phyloP scores from a whole-genome alignment of 2,797 vertebrate species.

The Neosilurus hyrtlii region DNA sequence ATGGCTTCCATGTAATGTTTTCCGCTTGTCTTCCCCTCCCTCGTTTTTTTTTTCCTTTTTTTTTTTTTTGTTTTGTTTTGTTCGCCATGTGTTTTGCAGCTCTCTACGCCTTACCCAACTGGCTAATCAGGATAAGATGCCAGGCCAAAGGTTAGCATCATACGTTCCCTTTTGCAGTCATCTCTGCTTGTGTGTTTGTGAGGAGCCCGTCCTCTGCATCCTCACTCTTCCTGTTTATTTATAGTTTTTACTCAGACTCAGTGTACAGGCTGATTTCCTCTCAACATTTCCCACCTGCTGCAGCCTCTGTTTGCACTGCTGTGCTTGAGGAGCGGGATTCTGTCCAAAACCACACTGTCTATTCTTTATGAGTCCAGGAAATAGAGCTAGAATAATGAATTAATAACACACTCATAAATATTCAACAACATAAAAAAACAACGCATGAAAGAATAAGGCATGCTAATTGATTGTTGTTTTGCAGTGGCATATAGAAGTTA shows the following conservation, averaged over 20 bases:
- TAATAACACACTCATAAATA: neutral
- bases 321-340: slow-evolving; percentile 26
- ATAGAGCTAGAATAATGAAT: neutral
- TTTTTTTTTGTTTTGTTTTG: slow-evolving; percentile 86
- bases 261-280: slow-evolving; percentile 47
- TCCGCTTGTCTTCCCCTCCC: slow-evolving; percentile 43
- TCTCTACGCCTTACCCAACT: slow-evolving; percentile 97
- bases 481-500: neutral
- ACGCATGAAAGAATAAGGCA: neutral
- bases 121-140: slow-evolving; percentile 97
- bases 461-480: neutral
- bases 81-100: slow-evolving; percentile 97
- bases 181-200: slow-evolving; percentile 76
- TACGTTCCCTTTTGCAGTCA: slow-evolving; percentile 86
- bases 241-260: slow-evolving; percentile 19
- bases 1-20: slow-evolving; percentile 77
- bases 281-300: slow-evolving; percentile 61
- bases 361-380: slow-evolving; percentile 3
- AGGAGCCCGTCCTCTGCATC: slow-evolving; percentile 73
- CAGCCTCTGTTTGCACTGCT: slow-evolving; percentile 45
- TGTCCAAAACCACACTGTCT: slow-evolving; percentile 25
- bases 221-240: slow-evolving; percentile 58
- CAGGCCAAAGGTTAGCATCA: slow-evolving; percentile 96
- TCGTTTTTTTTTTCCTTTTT: slow-evolving; percentile 71
- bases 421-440: neutral